phyloP scores from a whole-genome alignment of 2,113 vertebrate species.

The Poeciliopsis occidentalis region DNA sequence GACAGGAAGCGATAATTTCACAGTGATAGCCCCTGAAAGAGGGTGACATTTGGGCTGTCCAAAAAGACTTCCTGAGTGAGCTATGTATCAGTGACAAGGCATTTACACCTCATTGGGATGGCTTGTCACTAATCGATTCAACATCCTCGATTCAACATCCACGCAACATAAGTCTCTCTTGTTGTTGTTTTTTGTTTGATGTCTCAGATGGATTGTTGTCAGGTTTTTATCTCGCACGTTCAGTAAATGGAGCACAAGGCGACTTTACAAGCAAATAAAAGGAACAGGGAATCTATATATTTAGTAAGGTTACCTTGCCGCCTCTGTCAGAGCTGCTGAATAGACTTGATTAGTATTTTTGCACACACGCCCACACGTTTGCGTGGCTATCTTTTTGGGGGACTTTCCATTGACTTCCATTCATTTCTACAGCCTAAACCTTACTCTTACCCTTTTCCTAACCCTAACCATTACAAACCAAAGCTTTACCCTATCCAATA shows the following conservation, averaged over 20 bases:
- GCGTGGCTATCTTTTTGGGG: too few relatives aligned
- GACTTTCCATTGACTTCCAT: too few relatives aligned
- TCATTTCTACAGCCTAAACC: too few relatives aligned
- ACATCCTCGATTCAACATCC: constrained; percentile 47
- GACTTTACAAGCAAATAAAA: constrained; percentile 1
- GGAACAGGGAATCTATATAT: constrained; percentile 22
- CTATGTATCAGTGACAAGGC: constrained; percentile 44
- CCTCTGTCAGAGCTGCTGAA: not conserved
- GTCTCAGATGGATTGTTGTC: constrained; percentile 42
- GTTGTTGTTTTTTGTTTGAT: constrained; percentile 48
- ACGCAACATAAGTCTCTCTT: constrained; percentile 56
- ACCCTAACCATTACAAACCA: too few relatives aligned
- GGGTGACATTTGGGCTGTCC: constrained; percentile 59
- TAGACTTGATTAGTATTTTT: not conserved
- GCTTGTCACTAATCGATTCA: constrained; percentile 59
- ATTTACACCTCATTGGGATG: constrained; percentile 65
- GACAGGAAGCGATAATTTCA: constrained; percentile 35
- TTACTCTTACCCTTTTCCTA: too few relatives aligned
- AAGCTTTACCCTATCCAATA: too few relatives aligned
- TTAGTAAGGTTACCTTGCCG: constrained; percentile 5
- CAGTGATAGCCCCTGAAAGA: constrained; percentile 30
- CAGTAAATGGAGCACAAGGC: constrained; percentile 22
- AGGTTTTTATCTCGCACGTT: not conserved
- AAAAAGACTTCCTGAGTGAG: constrained; percentile 57
- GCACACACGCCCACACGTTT: too few relatives aligned